Conservation (phyloP, 2,797 vertebrate genomes). For the Lepilemur septentrionalis region DNA sequence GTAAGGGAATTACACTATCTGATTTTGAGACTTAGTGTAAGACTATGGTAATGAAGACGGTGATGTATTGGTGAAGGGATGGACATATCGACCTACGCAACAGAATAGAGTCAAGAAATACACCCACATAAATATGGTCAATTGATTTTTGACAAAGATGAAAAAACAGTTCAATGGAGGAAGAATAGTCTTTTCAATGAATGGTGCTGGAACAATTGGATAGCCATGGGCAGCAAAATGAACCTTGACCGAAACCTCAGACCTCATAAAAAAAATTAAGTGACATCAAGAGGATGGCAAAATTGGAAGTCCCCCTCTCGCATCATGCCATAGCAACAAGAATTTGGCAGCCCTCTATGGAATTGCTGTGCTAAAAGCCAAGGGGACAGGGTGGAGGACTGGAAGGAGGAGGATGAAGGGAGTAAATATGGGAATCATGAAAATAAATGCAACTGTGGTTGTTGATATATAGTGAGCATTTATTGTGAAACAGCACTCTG, state of each 20-base stretch:
- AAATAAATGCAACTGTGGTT: background rate
- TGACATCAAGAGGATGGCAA: no score
- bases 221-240: no score
- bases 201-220: no score
- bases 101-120: no score
- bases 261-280: no score
- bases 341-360: background rate
- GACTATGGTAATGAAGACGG: background rate
- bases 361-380: conserved; percentile 8
- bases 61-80: background rate
- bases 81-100: no score
- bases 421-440: background rate
- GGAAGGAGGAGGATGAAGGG: background rate
- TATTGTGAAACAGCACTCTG: background rate
- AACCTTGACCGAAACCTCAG: no score
- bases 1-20: background rate
- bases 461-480: background rate
- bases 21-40: background rate
- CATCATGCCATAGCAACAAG: no score
- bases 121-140: background rate
- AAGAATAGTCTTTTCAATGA: background rate
- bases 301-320: no score
- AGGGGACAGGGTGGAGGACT: background rate
- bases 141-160: no score
- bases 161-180: background rate